These are phyloP conservation scores for Lepidurus arcticus DNA, from an alignment of 1,140 invertebrate species.

Conservation along the genomic window DNA sequence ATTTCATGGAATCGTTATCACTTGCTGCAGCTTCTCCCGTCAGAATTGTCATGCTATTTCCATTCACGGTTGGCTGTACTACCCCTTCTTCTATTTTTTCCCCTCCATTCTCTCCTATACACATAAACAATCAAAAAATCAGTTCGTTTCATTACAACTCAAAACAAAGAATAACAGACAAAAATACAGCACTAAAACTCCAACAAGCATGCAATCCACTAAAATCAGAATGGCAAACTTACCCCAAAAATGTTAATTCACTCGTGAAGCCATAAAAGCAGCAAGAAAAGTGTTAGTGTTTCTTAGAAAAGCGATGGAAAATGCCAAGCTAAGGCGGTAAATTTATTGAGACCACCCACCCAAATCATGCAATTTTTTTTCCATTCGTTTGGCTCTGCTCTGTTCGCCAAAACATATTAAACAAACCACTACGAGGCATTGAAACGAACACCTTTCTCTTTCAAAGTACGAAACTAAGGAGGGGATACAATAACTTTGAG, in stretches of 20 bases:
- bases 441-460: not conserved
- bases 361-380: not conserved
- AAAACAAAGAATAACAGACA: not conserved
- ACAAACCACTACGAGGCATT: not conserved
- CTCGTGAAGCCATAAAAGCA: not conserved
- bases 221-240: not conserved
- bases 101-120: not conserved
- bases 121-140: not conserved
- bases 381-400: not conserved
- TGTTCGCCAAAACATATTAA: not conserved
- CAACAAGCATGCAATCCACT: not conserved
- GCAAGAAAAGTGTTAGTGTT: slow-evolving; percentile 19
- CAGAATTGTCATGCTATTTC: slow-evolving; percentile 1
- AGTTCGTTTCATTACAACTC: not conserved
- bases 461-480: not conserved
- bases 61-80: not conserved
- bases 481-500: no score
- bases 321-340: not conserved
- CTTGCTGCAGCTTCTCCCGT: not conserved
- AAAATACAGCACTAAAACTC: not conserved
- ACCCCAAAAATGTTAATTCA: not conserved
- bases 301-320: not conserved
- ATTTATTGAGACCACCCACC: slow-evolving; percentile 12
- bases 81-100: not conserved
- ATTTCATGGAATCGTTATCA: not conserved